Percentiles rank a stretch among this genome's conserved stretches.
phyloP scores from a whole-genome alignment of 2,888 invertebrate genomes.

The Ectemnius continuus region DNA sequence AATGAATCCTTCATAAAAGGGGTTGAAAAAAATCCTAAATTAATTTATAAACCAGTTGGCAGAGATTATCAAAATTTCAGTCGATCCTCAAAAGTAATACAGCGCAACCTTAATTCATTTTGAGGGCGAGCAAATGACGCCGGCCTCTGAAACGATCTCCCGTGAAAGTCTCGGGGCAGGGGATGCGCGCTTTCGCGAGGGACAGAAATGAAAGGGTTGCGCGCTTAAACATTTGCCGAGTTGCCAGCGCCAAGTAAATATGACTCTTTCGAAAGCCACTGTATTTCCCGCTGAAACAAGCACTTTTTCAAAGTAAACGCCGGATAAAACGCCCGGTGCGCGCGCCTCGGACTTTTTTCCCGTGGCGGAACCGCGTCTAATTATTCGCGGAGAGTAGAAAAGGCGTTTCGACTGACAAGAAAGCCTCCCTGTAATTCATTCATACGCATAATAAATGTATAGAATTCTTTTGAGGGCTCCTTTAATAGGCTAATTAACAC shows the following conservation, averaged over 20 bases:
- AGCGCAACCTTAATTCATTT: background rate
- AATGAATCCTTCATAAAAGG: no score
- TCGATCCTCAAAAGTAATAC: background rate
- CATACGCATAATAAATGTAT: no score
- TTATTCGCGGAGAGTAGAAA: background rate
- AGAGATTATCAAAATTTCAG: background rate
- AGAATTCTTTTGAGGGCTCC: no score
- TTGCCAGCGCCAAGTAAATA: background rate
- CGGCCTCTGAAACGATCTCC: no score
- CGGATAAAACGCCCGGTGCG: background rate
- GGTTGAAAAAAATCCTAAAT: no score
- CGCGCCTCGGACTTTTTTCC: background rate
- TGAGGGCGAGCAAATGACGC: no score
- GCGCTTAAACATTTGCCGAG: background rate
- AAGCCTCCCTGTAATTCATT: no score
- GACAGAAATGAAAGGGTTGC: background rate
- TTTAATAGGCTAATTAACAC: no score
- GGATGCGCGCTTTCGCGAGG: background rate
- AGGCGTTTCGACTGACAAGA: no score
- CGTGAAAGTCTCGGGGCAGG: background rate
- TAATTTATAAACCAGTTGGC: background rate
- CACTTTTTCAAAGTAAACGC: slow-evolving; percentile 4
- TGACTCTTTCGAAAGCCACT: background rate
- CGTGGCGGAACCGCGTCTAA: background rate
- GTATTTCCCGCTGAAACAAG: slow-evolving; percentile 2